Conservation (phyloP, 2,888 invertebrate species). For the Perdita meconis region DNA sequence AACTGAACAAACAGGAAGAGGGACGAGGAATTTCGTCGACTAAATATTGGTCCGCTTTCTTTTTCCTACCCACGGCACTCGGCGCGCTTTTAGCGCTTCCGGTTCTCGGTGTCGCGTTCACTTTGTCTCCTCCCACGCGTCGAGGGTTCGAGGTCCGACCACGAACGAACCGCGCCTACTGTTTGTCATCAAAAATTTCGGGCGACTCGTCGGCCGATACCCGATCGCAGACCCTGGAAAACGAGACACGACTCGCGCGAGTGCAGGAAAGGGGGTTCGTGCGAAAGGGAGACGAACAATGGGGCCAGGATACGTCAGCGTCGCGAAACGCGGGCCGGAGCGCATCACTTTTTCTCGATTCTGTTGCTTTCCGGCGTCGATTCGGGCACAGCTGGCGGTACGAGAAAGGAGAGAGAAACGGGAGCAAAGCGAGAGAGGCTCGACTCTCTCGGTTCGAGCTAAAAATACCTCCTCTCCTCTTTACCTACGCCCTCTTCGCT, state of each 20-base stretch:
- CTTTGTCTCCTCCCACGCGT: neutral
- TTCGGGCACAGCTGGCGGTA: conserved; percentile 58
- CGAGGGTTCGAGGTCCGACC: neutral
- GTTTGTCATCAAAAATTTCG: neutral
- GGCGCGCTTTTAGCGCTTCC: conserved; percentile 44
- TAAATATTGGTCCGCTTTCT: conserved; percentile 56
- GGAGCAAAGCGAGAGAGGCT: conserved; percentile 66
- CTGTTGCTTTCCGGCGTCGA: conserved; percentile 61
- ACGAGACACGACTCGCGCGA: neutral
- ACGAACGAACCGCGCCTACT: conserved; percentile 1
- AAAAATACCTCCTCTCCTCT: conserved; percentile 70
- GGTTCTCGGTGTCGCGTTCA: conserved; percentile 31
- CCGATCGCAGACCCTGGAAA: neutral
- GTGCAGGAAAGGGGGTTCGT: no score
- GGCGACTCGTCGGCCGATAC: neutral
- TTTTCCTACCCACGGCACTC: conserved; percentile 27
- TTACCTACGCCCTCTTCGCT: conserved; percentile 56
- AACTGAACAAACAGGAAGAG: conserved; percentile 52
- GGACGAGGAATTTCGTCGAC: conserved; percentile 28
- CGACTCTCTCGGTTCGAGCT: conserved; percentile 61
- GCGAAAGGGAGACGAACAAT: no score
- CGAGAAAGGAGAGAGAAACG: conserved; percentile 61
- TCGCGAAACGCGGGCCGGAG: conserved; percentile 29
- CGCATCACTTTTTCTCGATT: conserved; percentile 52
- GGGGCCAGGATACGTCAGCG: conserved; percentile 23